Evolutionary conservation across 1,140 invertebrate species (phyloP).

Genomic region (Tetranychus urticae): DNA sequence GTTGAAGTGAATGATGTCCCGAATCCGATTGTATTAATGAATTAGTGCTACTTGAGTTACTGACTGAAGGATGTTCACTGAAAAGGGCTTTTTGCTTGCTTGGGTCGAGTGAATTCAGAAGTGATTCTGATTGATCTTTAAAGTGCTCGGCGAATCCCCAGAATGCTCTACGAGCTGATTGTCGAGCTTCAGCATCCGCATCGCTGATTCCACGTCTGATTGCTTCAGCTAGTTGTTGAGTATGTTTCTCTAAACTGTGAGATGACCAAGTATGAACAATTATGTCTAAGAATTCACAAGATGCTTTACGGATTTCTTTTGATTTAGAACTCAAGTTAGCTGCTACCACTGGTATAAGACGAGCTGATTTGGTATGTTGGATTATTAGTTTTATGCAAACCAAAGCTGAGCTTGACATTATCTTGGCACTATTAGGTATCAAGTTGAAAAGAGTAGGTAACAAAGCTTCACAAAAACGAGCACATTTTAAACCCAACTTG

Average conservation of each 20-base stretch:
- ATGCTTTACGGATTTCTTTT: slow-evolving; percentile 51
- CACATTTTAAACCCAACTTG: slow-evolving; percentile 28
- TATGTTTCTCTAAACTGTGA: slow-evolving; percentile 52
- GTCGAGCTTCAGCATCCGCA: slow-evolving; percentile 64
- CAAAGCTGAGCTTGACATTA: slow-evolving; percentile 69
- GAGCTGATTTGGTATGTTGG: slow-evolving; percentile 48
- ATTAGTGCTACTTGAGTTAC: slow-evolving; percentile 1
- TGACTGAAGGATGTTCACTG: slow-evolving; percentile 22
- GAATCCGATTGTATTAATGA: background rate
- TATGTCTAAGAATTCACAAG: slow-evolving; percentile 60
- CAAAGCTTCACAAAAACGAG: slow-evolving; percentile 56
- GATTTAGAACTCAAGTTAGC: slow-evolving; percentile 55
- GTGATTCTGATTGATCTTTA: slow-evolving; percentile 56
- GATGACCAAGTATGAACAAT: slow-evolving; percentile 64
- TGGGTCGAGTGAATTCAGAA: slow-evolving; percentile 57
- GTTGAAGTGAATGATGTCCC: background rate
- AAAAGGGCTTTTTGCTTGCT: slow-evolving; percentile 59
- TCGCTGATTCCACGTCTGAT: slow-evolving; percentile 71
- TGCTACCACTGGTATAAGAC: slow-evolving; percentile 65
- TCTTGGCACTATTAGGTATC: slow-evolving; percentile 86
- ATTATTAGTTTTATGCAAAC: slow-evolving; percentile 72
- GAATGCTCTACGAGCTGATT: slow-evolving; percentile 37
- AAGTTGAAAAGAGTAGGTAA: slow-evolving; percentile 61
- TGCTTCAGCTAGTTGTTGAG: slow-evolving; percentile 46
- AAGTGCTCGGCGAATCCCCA: slow-evolving; percentile 79